Evolutionary conservation across 2,888 invertebrate species (phyloP).

Genomic region (Brachyptera putata): DNA sequence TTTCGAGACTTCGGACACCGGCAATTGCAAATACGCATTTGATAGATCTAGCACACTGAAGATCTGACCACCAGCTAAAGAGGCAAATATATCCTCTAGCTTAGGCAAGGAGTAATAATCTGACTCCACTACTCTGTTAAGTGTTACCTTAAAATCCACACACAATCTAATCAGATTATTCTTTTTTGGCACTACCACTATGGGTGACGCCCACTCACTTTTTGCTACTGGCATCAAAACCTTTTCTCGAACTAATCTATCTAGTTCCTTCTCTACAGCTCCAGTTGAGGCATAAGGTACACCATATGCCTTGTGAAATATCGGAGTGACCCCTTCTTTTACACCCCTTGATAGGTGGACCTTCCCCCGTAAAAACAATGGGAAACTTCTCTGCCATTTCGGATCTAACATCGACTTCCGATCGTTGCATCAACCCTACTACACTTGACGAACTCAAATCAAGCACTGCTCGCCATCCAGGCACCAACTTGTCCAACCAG

Average conservation of each 20-base stretch:
- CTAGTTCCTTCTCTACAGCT: neutral
- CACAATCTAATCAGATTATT: slow-evolving; percentile 38
- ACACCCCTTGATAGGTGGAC: too few species aligned
- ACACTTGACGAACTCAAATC: too few species aligned
- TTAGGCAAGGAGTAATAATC: slow-evolving; percentile 39
- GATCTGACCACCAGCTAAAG: slow-evolving; percentile 34
- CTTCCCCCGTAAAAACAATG: neutral
- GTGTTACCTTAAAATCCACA: slow-evolving; percentile 39
- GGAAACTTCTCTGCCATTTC: neutral
- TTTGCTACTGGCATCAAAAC: neutral
- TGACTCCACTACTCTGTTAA: slow-evolving; percentile 36
- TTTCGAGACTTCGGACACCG: slow-evolving; percentile 34
- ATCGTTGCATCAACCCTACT: neutral
- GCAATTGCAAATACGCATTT: slow-evolving; percentile 38
- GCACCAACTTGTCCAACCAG: neutral
- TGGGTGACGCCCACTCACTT: slow-evolving; percentile 2
- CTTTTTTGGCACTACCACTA: slow-evolving; percentile 39
- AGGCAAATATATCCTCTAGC: slow-evolving; percentile 38
- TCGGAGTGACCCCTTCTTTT: neutral
- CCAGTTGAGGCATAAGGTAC: neutral
- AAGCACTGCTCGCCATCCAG: neutral
- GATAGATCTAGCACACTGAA: slow-evolving; percentile 37
- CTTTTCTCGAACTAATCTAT: neutral
- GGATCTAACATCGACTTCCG: neutral
- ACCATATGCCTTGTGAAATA: slow-evolving; percentile 2